These are phyloP conservation scores for Pseudorhombus dupliciocellatus DNA, from an alignment of 2,113 vertebrate species.

Conservation along the genomic window DNA sequence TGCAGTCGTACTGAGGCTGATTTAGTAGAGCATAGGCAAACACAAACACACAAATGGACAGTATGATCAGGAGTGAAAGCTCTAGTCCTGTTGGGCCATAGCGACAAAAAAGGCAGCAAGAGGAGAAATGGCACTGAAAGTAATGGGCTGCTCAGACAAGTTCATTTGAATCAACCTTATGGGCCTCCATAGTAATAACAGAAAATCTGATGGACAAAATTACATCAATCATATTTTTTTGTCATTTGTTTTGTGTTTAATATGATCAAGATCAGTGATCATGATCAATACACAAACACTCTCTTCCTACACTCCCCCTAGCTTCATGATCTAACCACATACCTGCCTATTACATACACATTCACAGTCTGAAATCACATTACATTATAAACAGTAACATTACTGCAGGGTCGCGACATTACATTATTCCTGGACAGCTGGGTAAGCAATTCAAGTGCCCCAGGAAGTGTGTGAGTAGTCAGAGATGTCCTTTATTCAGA, in stretches of 20 bases:
- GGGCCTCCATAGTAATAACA: not conserved
- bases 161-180: not conserved
- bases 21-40: constrained; percentile 6
- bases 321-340: no score
- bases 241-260: not conserved
- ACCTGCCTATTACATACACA: no score
- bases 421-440: no score
- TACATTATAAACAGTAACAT: no score
- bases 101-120: constrained; percentile 4
- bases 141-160: not conserved
- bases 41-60: not conserved
- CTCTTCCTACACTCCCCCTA: no score
- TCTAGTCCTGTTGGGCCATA: constrained; percentile 4
- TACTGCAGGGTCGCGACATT: no score
- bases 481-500: no score
- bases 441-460: no score
- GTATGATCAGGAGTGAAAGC: constrained; percentile 8
- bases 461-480: no score
- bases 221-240: not conserved
- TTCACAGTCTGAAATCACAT: no score
- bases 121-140: not conserved
- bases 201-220: not conserved
- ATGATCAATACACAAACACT: no score
- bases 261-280: no score
- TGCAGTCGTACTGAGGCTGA: not conserved